Evolutionary conservation across 2,888 invertebrate species (phyloP).

Genomic region (Lepidochrysops patricia): DNA sequence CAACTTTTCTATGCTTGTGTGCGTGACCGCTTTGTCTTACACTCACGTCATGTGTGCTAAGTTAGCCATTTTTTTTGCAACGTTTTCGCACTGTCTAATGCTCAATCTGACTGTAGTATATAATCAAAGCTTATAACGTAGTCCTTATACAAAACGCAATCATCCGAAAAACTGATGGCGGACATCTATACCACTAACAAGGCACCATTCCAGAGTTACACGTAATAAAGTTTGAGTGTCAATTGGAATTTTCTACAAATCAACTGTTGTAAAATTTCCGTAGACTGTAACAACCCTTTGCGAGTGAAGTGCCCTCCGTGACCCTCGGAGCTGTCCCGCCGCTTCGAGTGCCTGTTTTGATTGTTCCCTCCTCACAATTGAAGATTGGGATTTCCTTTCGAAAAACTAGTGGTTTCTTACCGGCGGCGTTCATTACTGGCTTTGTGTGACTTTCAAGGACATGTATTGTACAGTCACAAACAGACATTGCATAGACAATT

Average conservation of each 20-base stretch:
- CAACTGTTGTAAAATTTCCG: slow-evolving; percentile 57
- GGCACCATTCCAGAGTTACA: slow-evolving; percentile 26
- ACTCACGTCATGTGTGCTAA: too few relatives aligned
- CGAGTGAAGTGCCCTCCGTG: slow-evolving; percentile 33
- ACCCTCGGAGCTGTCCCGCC: slow-evolving; percentile 39
- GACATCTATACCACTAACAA: not conserved
- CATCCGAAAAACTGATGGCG: too few relatives aligned
- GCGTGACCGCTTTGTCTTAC: too few relatives aligned
- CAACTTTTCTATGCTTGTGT: too few relatives aligned
- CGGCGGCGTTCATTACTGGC: slow-evolving; percentile 1
- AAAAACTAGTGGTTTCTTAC: slow-evolving; percentile 2
- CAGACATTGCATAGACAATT: not conserved
- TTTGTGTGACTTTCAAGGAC: not conserved
- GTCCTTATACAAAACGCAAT: too few relatives aligned
- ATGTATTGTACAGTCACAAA: not conserved
- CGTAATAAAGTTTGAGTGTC: slow-evolving; percentile 37
- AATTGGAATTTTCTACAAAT: slow-evolving; percentile 66
- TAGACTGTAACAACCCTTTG: slow-evolving; percentile 66
- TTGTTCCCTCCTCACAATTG: slow-evolving; percentile 29
- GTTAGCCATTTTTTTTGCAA: too few relatives aligned
- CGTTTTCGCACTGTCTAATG: too few relatives aligned
- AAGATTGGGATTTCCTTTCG: slow-evolving; percentile 23
- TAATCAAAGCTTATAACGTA: too few relatives aligned
- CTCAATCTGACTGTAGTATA: too few relatives aligned
- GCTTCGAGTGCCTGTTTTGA: slow-evolving; percentile 32